Evolutionary conservation across 2,113 vertebrate genomes (phyloP), one percentile per base, ranked within the genome.

Genomic region (Tychaedon coryphoeus): DNA sequence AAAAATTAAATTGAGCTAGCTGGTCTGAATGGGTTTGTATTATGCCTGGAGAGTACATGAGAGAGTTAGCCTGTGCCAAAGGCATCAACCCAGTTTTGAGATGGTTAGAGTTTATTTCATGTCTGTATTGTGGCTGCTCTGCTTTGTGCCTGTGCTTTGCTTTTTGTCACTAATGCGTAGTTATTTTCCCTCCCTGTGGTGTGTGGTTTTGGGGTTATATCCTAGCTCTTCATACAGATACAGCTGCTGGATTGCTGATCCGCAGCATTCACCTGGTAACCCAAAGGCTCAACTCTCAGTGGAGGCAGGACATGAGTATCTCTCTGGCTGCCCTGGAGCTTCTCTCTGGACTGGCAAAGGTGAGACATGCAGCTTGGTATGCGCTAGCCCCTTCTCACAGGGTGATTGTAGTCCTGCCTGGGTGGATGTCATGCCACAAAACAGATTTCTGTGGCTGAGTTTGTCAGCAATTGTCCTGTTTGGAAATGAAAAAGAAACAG

Each of bases 141-240:
- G 93, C 92, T 96, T 97, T 97, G 91, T 98, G 96, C 96, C 97
- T 93, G 93, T 96, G 98, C 98, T 98, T 97, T 98, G 98, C 98
- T 98, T 97, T 92, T 97, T 78, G 98, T 98, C 98, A 98, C 98
- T 98, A 98, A 98, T 92, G 94, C 97, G 89, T 97, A 98, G 98
- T 98, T 98, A 96, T 98, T 98, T 98, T 99, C 98, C 98, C 97
- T 98, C 98, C 98, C 98, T 98, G 97, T 98, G 98, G 98, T 98
- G 95, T 97, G 98, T 98, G 98, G 98, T 98, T 98, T 96, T 96
- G 97, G 98, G 98, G 98, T 99, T 99, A 99, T 98, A 99, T 98
- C 98, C 96, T 99, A 99, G 99, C 98, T 99, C 98, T 99, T 99
- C 96, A 99, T 98, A 99, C 99, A 99, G 99, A 99, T 99, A 99